Evolutionary conservation across 2,888 invertebrate genomes (phyloP), one percentile per base, ranked within the genome.

Genomic region (Melinaea marsaeus): DNA sequence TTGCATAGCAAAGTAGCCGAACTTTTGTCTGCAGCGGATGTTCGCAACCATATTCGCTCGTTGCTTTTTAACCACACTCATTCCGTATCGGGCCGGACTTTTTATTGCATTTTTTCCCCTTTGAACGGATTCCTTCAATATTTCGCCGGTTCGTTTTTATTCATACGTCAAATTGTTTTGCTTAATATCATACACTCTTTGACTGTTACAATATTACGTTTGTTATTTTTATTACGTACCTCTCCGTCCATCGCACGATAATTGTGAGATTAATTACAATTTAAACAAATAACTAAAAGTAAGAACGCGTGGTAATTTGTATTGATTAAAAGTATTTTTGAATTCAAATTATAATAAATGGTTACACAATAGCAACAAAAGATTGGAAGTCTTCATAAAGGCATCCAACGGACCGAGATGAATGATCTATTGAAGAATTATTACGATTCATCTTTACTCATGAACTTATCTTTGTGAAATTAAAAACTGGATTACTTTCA

Each of bases 1-100:
- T 91, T 91, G 91, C 91, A 91, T 91, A 90, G 88, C 79, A 90
- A 90, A 91, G 88, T 91, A 90, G 88, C 82, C 86, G 75, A 85
- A 90, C 88, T 86, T 89, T 89, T 88, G 90, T 89, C 87, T 89
- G 89, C 85, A 83, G 77, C 88, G 86, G 88, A 87, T 87, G 87
- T 86, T 89, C 84, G 85, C 83, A 85, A 85, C 87, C 90, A 88
- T 89, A 89, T 88, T 86, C 90, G 88, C 85, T 85, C 82, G 86
- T 88, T 86, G 87, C 88, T 90, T 90, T 89, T 86, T 86, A 88
- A 86, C 87, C 88, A 85, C 87, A 87, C 89, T 84, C 85, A 81
- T 84, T 85, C 82, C 86, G 87, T 86, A 85, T 86, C 81, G 84
- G 81, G 80, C 79, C 76, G 76, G 80, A 79, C 77, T 81, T 89